Base-by-base conservation (phyloP, 2,113 vertebrate genomes). In the Lontra canadensis region DNA sequence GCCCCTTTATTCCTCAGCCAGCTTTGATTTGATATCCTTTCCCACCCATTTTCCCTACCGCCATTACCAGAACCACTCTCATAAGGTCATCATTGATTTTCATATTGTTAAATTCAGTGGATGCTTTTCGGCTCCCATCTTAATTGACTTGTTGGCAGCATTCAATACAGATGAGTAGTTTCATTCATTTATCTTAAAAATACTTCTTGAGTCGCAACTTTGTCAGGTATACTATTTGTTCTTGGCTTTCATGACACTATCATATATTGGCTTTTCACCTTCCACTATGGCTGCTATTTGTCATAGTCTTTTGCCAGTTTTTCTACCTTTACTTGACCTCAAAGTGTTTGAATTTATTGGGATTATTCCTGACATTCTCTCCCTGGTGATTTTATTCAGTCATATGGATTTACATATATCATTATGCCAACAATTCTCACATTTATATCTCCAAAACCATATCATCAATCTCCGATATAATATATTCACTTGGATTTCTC, bases 131-230 rank as follows among this genome's bases (percentile, higher is more conserved):
- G 34, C 21, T 44, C 14, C 25, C 13, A 44, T 57, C 36, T 95
- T 91, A 93, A 96, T 85, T 98, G 84, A 92, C 42, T 90, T 80
- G 31, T 82, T 97, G 93, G 67, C 76, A 95, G 20, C 44, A 90
- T 78, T 88, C 39, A 71, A 65, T 81, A 85, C 63, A 76, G n/a
- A 79, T 67, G 21, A 92, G n/a, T 76, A 63, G 18, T 96, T 97
- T 81, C 4, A 17, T 69, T 87, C 42, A 84, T 97, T 88, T 88
- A 88, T 93, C 71, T 95, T 91, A 84, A 90, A 95, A 91, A 96
- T 83, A 73, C 61, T 34, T 55, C 87, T 55, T 26, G 57, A 63
- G 47, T 74, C 11, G 7, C 39, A 79, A 15, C 34, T 76, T 13
- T 88, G 59, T 84, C 63, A 78, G 26, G 12, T 71, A 39, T 36